Evolutionary conservation across 30 jellyfish, hydroid and myxozoan species (phyloP).

Genomic region (Turritopsis dohrnii): DNA sequence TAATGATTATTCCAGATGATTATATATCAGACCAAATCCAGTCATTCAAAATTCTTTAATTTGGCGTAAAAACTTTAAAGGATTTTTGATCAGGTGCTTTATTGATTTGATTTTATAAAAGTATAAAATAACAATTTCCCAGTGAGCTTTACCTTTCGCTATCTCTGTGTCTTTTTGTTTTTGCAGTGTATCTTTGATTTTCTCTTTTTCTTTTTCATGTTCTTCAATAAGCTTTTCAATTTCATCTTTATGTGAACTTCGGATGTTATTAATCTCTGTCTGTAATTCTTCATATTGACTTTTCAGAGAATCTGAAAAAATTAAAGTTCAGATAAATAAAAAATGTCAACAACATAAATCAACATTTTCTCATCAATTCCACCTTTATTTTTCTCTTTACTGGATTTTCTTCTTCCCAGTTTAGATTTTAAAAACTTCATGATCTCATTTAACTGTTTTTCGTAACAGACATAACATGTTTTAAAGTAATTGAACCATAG

Average conservation of each 20-base stretch:
- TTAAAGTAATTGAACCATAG: not conserved
- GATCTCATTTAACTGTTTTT: too few species aligned
- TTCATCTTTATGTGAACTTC: constrained; percentile 23
- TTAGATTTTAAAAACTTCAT: not conserved
- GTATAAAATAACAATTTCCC: too few species aligned
- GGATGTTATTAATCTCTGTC: constrained; percentile 17
- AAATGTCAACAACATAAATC: not conserved
- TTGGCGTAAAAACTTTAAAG: too few species aligned
- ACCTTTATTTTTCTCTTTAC: not conserved
- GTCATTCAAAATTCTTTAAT: too few species aligned
- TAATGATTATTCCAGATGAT: not conserved
- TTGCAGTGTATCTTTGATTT: constrained; percentile 13
- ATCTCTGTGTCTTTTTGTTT: constrained; percentile 31
- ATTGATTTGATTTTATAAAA: too few species aligned
- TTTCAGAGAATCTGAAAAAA: constrained; percentile 24
- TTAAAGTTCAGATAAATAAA: not conserved
- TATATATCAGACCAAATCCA: too few species aligned
- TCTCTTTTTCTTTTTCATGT: constrained; percentile 28
- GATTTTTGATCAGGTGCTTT: too few species aligned
- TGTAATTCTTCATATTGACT: constrained; percentile 11
- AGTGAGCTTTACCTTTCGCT: constrained; percentile 25
- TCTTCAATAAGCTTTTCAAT: constrained; percentile 28
- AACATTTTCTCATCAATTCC: not conserved
- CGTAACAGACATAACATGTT: not conserved
- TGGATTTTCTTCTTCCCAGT: not conserved